Conservation (phyloP, 2,113 vertebrate genomes). For the Mola mola region DNA sequence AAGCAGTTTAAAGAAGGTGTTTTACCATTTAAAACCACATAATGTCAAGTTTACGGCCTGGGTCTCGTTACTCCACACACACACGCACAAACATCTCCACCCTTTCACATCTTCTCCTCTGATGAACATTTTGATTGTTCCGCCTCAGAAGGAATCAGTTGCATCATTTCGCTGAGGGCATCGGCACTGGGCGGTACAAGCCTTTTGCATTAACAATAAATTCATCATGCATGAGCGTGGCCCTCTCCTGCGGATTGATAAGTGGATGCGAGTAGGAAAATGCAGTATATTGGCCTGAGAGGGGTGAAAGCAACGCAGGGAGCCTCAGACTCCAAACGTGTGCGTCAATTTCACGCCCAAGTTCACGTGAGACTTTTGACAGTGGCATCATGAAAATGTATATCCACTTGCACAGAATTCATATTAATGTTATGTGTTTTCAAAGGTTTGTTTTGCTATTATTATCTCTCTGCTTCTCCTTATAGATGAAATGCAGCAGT, state of each 20-base stretch:
- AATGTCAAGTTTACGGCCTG: constrained; percentile 23
- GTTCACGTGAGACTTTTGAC: constrained; percentile 20
- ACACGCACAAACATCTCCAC: constrained; percentile 6
- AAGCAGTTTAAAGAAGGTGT: too few species aligned
- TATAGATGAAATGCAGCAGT: constrained; percentile 77
- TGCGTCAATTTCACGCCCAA: constrained; percentile 21
- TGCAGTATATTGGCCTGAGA: constrained; percentile 38
- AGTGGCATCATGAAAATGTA: too few species aligned
- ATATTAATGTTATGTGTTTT: too few species aligned
- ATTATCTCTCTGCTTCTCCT: constrained; percentile 71
- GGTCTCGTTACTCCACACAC: constrained; percentile 4
- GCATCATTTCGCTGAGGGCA: constrained; percentile 73
- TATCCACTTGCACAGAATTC: too few species aligned
- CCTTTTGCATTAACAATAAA: constrained; percentile 81
- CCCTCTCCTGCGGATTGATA: constrained; percentile 69
- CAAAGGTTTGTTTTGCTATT: constrained; percentile 76
- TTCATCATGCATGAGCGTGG: constrained; percentile 75
- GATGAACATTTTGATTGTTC: constrained; percentile 76
- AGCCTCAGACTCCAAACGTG: constrained; percentile 40
- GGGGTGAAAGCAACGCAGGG: constrained; percentile 9
- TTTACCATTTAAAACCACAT: constrained; percentile 8
- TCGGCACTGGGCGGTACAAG: constrained; percentile 72
- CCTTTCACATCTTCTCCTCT: constrained; percentile 59
- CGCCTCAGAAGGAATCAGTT: constrained; percentile 74
- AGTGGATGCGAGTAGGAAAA: constrained; percentile 68